Evolutionary conservation across 2,888 invertebrate genomes (phyloP), one percentile per base, ranked within the genome.

Genomic region (Eupelmus urozonus): DNA sequence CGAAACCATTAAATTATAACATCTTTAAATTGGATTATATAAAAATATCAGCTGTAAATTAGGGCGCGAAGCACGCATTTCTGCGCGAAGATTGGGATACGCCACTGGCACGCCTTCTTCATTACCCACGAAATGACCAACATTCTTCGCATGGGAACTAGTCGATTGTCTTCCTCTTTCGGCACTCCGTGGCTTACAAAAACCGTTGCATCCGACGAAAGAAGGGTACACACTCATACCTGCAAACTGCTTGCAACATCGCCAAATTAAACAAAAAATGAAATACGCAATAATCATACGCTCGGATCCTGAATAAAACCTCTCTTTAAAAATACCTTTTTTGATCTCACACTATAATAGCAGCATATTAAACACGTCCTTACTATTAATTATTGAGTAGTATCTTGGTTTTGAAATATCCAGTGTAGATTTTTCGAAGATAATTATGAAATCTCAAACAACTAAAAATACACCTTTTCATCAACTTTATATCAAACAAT

Each of bases 151-250:
- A 82, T 83, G 82, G 83, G 87, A 86, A 78, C 66, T 40, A 74
- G 81, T 72, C 80, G 79, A 83, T 83, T 82, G 81, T 80, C 78
- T 81, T 76, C 82, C 82, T 80, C 84, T 85, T 87, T 84, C 82
- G 82, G 83, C 65, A 75, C 74, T 60, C 63, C 27, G 5, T 20
- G 67, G 23, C 79, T 79, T 76, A 79, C 76, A 80, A 76, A 77
- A 77, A 77, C 66, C 55, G 18, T 77, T 80, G 80, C 76, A 80
- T 74, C 74, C 55, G 27, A 65, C 57, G 49, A 72, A 76, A 72
- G 29, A 60, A 78, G 69, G 20, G 55, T 69, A 73, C 25, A 55
- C 60, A 57, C 27, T 60, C 72, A 63, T 69, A 70, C 49, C 51
- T 42, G 27, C 70, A 73, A 57, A 70, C 20, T 1, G 13, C n/a